These are phyloP conservation scores for Drosophila niveifrons DNA, from an alignment of 2,888 invertebrate species.

Conservation along the genomic window DNA sequence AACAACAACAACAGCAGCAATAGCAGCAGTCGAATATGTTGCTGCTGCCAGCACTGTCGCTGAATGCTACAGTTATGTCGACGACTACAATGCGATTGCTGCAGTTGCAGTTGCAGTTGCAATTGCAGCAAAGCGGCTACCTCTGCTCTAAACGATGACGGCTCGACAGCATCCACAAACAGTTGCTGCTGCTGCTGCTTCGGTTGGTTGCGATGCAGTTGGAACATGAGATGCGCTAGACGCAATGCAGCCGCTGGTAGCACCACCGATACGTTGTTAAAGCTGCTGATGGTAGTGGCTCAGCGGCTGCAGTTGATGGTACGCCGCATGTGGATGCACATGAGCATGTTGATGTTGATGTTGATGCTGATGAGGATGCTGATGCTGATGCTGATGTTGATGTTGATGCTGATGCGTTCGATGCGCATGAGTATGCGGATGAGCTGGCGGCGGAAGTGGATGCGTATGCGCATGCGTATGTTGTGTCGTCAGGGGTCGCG, in stretches of 20 bases:
- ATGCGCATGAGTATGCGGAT: slow-evolving; percentile 36
- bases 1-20: slow-evolving; percentile 10
- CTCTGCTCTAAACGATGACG: not conserved
- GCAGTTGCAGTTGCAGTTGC: slow-evolving; percentile 21
- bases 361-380: slow-evolving; percentile 37
- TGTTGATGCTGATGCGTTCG: slow-evolving; percentile 43
- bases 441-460: slow-evolving; percentile 29
- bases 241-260: slow-evolving; percentile 44
- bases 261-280: slow-evolving; percentile 69
- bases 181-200: slow-evolving; percentile 14
- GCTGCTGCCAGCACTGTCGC: not conserved
- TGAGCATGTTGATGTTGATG: slow-evolving; percentile 50
- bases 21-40: not conserved
- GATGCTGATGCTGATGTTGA: slow-evolving; percentile 40
- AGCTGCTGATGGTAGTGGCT: slow-evolving; percentile 78
- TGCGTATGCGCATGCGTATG: slow-evolving; percentile 40
- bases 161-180: slow-evolving; percentile 6
- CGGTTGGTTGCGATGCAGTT: slow-evolving; percentile 26
- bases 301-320: slow-evolving; percentile 64
- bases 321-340: slow-evolving; percentile 44
- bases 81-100: not conserved
- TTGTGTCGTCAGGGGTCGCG: slow-evolving; percentile 38
- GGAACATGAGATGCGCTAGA: slow-evolving; percentile 38
- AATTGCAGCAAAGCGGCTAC: slow-evolving; percentile 18
- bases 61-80: slow-evolving; percentile 12